Conservation (phyloP, 1,140 invertebrate species). For the Drosophila sucinea region DNA sequence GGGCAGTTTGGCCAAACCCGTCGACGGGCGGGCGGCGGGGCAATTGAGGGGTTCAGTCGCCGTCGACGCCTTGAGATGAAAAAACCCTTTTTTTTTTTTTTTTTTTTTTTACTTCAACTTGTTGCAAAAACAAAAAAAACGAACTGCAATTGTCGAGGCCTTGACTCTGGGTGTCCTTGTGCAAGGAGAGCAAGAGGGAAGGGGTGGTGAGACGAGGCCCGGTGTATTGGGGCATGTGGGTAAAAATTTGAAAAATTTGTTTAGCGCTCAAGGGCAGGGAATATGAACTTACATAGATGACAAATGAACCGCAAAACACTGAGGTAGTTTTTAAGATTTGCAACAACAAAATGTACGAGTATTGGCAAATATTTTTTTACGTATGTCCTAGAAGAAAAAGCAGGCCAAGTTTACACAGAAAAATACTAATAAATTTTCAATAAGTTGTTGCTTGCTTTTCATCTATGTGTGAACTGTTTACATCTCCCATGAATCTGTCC, state of each 20-base stretch:
- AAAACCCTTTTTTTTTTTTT: constrained; percentile 45
- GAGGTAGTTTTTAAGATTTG: not conserved
- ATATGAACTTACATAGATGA: constrained; percentile 13
- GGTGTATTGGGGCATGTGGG: constrained; percentile 22
- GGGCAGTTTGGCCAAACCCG: not conserved
- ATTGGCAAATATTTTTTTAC: too few species aligned
- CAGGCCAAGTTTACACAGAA: too few species aligned
- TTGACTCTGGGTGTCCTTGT: constrained; percentile 61
- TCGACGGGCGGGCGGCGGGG: not conserved
- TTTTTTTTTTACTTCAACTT: constrained; percentile 57
- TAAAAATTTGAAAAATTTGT: constrained; percentile 66
- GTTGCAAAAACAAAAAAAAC: constrained; percentile 59
- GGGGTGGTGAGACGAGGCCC: not conserved
- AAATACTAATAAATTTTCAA: too few species aligned
- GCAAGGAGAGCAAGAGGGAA: not conserved
- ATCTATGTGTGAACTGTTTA: too few species aligned
- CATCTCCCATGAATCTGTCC: too few species aligned
- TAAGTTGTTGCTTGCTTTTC: too few species aligned
- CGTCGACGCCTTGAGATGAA: constrained; percentile 56
- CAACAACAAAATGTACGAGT: too few species aligned
- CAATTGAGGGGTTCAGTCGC: constrained; percentile 23
- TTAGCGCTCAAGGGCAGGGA: constrained; percentile 1
- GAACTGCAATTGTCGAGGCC: constrained; percentile 52
- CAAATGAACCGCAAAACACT: constrained; percentile 7
- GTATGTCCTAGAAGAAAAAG: too few species aligned